Base-by-base conservation (phyloP, 1,140 invertebrate species). In the Physella acuta region DNA sequence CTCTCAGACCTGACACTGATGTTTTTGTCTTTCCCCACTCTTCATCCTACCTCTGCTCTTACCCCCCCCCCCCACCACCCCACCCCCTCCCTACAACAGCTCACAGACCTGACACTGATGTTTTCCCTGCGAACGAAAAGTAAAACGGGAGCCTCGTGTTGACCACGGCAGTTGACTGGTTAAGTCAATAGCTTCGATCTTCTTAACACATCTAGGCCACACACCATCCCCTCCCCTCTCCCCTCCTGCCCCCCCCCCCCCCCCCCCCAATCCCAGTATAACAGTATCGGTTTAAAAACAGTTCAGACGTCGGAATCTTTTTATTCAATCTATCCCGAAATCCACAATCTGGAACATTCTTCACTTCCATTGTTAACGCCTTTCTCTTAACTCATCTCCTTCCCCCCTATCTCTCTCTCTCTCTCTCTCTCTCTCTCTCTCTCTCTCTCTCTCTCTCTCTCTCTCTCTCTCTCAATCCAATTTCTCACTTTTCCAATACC, bases 341-440 rank as follows among this genome's bases (percentile, higher is more conserved):
- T n/a, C n/a, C n/a, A n/a, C n/a, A n/a, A n/a, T n/a, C n/a, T n/a
- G n/a, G n/a, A n/a, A n/a, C n/a, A n/a, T n/a, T n/a, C n/a, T n/a
- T n/a, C n/a, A n/a, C n/a, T n/a, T n/a, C n/a, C n/a, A n/a, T n/a
- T n/a, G n/a, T 49, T n/a, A 11, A 49, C n/a, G 11, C 44, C n/a
- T 49, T 14, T 14, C 11, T 56, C 53, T 56, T 8, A 11, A 17
- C 24, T 8, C 11, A 17, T 28, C 24, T 26, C 24, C 53, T 17
- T 56, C 24, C 28, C n/a, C 8, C n/a, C 28, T 59, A 3, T 59
- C 30, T 59, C 56, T 11, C 28, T 59, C 4, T 30, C 28, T 31
- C 8, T 59, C 28, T 59, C 56, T 59, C 28, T 59, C 4, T 59
- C 28, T 59, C 8, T 59, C 8, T 5, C 56, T 59, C 28, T 59